Evolutionary conservation across 1,140 invertebrate genomes (phyloP).

Genomic region (Macrotrachela quadricornifera): DNA sequence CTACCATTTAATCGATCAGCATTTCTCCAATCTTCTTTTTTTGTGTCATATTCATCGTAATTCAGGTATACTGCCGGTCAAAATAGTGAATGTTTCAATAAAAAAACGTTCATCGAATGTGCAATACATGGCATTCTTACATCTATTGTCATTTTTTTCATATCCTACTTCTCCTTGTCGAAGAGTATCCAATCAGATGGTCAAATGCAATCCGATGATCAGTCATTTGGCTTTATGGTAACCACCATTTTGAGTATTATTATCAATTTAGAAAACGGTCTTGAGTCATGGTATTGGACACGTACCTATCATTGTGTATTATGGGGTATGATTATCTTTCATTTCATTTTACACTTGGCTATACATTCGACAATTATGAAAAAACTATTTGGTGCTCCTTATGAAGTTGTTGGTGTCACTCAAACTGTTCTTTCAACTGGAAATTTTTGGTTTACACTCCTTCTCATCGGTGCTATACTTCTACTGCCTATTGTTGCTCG

Average conservation of each 20-base stretch:
- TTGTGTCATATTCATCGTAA: no score
- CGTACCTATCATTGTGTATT: conserved; percentile 87
- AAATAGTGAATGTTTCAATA: conserved; percentile 79
- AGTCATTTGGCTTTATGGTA: conserved; percentile 74
- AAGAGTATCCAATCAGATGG: conserved; percentile 62
- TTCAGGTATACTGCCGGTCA: conserved; percentile 41
- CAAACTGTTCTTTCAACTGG: conserved; percentile 33
- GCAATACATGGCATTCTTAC: conserved; percentile 79
- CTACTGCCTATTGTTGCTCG: conserved; percentile 52
- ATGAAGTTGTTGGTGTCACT: conserved; percentile 17
- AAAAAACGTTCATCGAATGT: conserved; percentile 40
- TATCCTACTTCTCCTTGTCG: conserved; percentile 80
- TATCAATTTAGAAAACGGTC: conserved; percentile 44
- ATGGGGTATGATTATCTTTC: conserved; percentile 85
- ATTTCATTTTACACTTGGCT: conserved; percentile 49
- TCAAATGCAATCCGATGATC: conserved; percentile 66
- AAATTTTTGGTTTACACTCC: conserved; percentile 89
- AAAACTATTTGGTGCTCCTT: conserved; percentile 22
- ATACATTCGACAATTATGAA: conserved; percentile 27
- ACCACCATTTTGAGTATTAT: conserved; percentile 81
- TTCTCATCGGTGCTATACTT: conserved; percentile 57
- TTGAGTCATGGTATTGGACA: conserved; percentile 96
- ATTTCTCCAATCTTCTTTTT: no score
- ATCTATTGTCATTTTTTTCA: conserved; percentile 80
- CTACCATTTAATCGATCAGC: no score